phyloP scores from a whole-genome alignment of 2,888 invertebrate species.

The Spilosoma lubricipeda region DNA sequence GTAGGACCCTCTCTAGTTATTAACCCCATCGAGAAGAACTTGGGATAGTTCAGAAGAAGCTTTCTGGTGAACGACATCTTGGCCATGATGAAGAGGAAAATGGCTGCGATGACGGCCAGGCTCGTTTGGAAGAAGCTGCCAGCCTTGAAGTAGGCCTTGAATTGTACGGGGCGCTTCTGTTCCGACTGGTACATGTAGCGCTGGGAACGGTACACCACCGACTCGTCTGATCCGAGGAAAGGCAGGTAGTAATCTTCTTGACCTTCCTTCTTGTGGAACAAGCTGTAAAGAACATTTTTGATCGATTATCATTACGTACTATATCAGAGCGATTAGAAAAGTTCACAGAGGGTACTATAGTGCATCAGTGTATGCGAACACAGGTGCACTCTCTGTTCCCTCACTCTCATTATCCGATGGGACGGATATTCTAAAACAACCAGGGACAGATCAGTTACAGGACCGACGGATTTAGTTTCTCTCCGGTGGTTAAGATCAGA shows the following conservation, averaged over 20 bases:
- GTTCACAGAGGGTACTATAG: too few relatives aligned
- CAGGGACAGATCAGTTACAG: too few relatives aligned
- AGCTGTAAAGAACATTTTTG: conserved; percentile 60
- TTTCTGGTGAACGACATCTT: conserved; percentile 53
- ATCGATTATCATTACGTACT: too few relatives aligned
- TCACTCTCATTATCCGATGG: too few relatives aligned
- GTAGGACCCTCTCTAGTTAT: conserved; percentile 89
- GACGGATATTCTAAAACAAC: too few relatives aligned
- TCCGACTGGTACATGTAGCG: conserved; percentile 89
- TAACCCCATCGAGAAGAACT: conserved; percentile 90
- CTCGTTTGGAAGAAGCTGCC: conserved; percentile 72
- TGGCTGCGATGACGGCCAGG: conserved; percentile 83
- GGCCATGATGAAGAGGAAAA: conserved; percentile 68
- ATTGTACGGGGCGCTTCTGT: conserved; percentile 91
- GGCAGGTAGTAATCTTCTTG: conserved; percentile 88
- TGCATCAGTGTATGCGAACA: too few relatives aligned
- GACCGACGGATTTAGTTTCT: too few relatives aligned
- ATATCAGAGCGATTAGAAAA: too few relatives aligned
- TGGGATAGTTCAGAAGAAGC: conserved; percentile 62
- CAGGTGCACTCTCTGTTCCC: too few relatives aligned
- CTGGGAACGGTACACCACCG: conserved; percentile 94
- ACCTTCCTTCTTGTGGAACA: conserved; percentile 80
- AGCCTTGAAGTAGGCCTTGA: conserved; percentile 90
- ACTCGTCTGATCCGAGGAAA: conserved; percentile 94
- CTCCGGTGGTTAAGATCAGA: too few relatives aligned